A percentile compares a stretch with the other conserved stretches of the same genome.
Conservation (phyloP, 2,797 vertebrate species). For the Phoxinus dragarum region DNA sequence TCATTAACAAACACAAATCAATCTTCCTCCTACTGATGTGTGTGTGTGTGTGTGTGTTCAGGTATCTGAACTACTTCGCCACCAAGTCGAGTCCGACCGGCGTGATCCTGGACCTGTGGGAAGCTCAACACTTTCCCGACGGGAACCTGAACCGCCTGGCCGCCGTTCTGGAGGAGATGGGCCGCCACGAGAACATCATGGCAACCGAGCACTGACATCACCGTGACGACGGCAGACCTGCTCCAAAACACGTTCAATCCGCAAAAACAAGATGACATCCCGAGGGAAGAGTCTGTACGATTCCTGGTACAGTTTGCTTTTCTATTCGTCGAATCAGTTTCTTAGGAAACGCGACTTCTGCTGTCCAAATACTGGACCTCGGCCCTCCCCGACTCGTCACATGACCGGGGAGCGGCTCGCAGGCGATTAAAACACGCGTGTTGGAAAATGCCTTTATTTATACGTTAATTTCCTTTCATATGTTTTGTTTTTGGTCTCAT, state of each 20-base stretch:
- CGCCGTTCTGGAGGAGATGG: constrained; percentile 97
- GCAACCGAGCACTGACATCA: constrained; percentile 86
- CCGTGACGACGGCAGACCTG: constrained; percentile 27
- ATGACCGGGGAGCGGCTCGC: background rate
- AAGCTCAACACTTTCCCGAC: constrained; percentile 97
- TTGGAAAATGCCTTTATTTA: constrained; percentile 80
- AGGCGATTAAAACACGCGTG: constrained; percentile 60
- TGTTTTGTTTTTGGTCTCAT: constrained; percentile 63
- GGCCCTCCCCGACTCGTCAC: constrained; percentile 70
- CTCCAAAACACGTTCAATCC: background rate
- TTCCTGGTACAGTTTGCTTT: constrained; percentile 82
- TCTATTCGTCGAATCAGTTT: constrained; percentile 82
- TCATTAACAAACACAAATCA: no score
- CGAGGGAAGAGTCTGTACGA: constrained; percentile 56
- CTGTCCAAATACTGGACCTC: constrained; percentile 89
- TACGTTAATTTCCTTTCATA: constrained; percentile 68
- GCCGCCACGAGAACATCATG: constrained; percentile 90
- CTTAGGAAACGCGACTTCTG: constrained; percentile 95
- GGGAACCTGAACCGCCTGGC: constrained; percentile 94
- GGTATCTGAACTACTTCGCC: constrained; percentile 98
- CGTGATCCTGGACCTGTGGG: constrained; percentile 97
- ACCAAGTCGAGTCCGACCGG: constrained; percentile 97
- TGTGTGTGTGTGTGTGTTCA: constrained; percentile 61
- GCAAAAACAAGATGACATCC: background rate
- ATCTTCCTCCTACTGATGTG: no score